These are phyloP conservation scores for Chloroclysta siterata DNA, from an alignment of 2,888 invertebrate species.

Conservation along the genomic window DNA sequence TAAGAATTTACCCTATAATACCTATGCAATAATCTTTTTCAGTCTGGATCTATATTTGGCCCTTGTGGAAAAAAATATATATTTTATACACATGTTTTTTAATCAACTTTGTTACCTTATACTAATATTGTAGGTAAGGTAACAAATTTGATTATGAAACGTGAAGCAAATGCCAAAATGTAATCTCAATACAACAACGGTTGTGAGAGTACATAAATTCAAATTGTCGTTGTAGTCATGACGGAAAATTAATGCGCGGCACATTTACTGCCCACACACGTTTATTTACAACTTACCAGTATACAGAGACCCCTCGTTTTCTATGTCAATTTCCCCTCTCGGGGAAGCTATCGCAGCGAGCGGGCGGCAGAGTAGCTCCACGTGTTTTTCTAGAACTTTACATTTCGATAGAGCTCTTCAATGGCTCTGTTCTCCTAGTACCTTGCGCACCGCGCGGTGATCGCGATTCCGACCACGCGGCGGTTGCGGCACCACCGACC, in stretches of 20 bases:
- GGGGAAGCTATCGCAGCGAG: background rate
- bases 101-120: no score
- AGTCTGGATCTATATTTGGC: no score
- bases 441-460: conserved; percentile 70
- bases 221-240: conserved; percentile 25
- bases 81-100: no score
- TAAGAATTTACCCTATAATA: no score
- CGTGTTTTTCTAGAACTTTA: background rate
- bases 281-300: conserved; percentile 50
- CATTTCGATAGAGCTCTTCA: conserved; percentile 49
- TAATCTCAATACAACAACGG: no score
- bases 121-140: no score
- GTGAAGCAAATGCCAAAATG: no score
- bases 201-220: conserved; percentile 20
- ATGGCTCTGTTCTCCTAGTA: conserved; percentile 62
- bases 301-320: conserved; percentile 37
- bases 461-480: conserved; percentile 53
- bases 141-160: no score
- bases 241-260: conserved; percentile 39
- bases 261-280: conserved; percentile 39
- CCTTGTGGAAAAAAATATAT: no score
- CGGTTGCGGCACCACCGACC: conserved; percentile 41
- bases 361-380: conserved; percentile 46
- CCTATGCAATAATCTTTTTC: no score
- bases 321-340: background rate